Evolutionary conservation across 2,888 invertebrate genomes (phyloP), one percentile per base, ranked within the genome.

Genomic region (Xestia ashworthii): DNA sequence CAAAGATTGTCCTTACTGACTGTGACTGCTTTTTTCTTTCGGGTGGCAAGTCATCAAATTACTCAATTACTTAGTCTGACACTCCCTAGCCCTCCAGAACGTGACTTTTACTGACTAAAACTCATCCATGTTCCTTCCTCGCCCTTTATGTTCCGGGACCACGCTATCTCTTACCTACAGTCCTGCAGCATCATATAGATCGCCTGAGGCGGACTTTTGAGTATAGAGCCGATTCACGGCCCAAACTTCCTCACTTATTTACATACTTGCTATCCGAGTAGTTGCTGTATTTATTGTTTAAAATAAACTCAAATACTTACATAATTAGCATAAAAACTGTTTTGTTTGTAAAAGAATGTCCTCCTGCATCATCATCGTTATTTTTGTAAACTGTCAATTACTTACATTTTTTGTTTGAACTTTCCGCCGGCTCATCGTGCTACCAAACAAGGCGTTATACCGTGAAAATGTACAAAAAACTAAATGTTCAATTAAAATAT

Each of bases 401-500:
- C 50, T 76, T 12, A 75, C 22, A 64, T 32, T 77, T 74, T 75
- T 69, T 84, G 41, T 78, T 67, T 48, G 14, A 71, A 65, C 48
- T 69, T 69, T 62, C 68, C 67, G 84, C 60, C 74, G 50, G 65
- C 53, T 41, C 76, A 55, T 58, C 53, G 44, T 32, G 6, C 3
- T 70, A 22, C 86, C 86, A 6, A 83, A 75, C 38, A 85, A 82
- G 80, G 86, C 71, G 76, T 76, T 86, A 85, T 71, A 83, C 86
- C 87, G 86, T 87, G 88, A 90, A 90, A 89, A 88, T 83, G 77
- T 46, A 80, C 77, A 90, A 90, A n/a, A 88, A 90, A 90, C 74
- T 65, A 64, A 71, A 78, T 66, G 79, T 81, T 90, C 84, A 90
- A 90, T 90, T 90, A 88, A 90, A 89, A 90, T 90, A 88, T 89